Conservation (phyloP, 2,888 invertebrate genomes). For the Torymus tubicola region DNA sequence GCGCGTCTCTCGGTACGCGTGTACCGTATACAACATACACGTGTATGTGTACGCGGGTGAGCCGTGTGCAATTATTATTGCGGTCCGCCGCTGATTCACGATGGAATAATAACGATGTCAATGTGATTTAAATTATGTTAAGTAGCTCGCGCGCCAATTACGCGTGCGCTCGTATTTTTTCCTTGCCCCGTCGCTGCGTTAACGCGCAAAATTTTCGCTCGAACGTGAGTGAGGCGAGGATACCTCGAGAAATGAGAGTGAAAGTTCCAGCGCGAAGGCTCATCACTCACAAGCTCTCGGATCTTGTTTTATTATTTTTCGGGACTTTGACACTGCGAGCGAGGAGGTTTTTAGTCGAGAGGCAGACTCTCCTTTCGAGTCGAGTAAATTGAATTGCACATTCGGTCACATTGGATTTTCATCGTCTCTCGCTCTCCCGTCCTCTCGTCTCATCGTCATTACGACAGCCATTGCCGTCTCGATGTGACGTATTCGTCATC, state of each 20-base stretch:
- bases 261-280: background rate
- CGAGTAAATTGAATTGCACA: constrained; percentile 27
- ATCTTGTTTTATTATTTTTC: constrained; percentile 13
- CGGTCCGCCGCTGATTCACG: constrained; percentile 36
- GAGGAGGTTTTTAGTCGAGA: background rate
- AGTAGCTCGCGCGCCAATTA: constrained; percentile 17
- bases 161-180: background rate
- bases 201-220: background rate
- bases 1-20: background rate
- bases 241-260: background rate
- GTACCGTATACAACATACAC: too few species aligned
- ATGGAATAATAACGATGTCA: constrained; percentile 47
- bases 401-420: constrained; percentile 8
- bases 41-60: background rate
- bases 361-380: background rate
- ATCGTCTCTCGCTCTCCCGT: background rate
- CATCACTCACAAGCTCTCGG: constrained; percentile 4
- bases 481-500: constrained; percentile 2
- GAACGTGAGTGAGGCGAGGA: background rate
- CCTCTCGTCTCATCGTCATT: background rate
- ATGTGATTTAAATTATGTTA: constrained; percentile 49
- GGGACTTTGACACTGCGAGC: background rate
- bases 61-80: constrained; percentile 44
- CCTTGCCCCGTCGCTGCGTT: too few species aligned
- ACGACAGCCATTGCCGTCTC: constrained; percentile 3